phyloP scores from a whole-genome alignment of 2,113 vertebrate species.

The Chamaea fasciata region DNA sequence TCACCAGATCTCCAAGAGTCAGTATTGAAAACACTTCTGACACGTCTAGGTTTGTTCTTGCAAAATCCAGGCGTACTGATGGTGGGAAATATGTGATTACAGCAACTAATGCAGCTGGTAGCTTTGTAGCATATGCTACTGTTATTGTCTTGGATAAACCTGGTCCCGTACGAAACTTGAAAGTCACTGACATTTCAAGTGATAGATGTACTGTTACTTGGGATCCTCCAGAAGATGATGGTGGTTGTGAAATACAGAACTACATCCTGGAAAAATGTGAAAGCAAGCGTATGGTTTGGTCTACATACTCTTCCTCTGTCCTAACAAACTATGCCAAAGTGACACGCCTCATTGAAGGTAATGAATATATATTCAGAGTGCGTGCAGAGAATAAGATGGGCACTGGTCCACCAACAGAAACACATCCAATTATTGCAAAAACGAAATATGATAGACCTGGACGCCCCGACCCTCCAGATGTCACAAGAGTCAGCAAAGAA shows the following conservation, averaged over 20 bases:
- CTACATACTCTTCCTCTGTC: constrained; percentile 86
- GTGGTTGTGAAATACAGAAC: constrained; percentile 97
- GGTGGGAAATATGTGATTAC: constrained; percentile 90
- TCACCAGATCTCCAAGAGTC: constrained; percentile 83
- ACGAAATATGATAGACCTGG: constrained; percentile 89
- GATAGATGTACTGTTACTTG: constrained; percentile 90
- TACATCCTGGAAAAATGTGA: constrained; percentile 99
- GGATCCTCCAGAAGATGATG: constrained; percentile 93
- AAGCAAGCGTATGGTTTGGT: constrained; percentile 94
- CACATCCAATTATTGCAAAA: constrained; percentile 86
- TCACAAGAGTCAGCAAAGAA: constrained; percentile 88
- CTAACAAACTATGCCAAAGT: constrained; percentile 84
- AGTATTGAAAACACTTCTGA: constrained; percentile 85
- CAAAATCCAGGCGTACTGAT: constrained; percentile 84
- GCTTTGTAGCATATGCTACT: constrained; percentile 81
- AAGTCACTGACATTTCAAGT: constrained; percentile 84
- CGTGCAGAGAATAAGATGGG: constrained; percentile 99
- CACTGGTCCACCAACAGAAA: constrained; percentile 91
- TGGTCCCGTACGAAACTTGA: constrained; percentile 86
- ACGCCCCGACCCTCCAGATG: constrained; percentile 88
- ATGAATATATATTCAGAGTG: constrained; percentile 95
- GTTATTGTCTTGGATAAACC: constrained; percentile 94
- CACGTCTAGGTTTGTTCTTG: constrained; percentile 84
- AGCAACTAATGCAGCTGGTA: constrained; percentile 88
- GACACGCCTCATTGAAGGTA: constrained; percentile 93